These are phyloP conservation scores for Stenopsyche tienmushanensis DNA, from an alignment of 1,140 invertebrate genomes.

Conservation along the genomic window DNA sequence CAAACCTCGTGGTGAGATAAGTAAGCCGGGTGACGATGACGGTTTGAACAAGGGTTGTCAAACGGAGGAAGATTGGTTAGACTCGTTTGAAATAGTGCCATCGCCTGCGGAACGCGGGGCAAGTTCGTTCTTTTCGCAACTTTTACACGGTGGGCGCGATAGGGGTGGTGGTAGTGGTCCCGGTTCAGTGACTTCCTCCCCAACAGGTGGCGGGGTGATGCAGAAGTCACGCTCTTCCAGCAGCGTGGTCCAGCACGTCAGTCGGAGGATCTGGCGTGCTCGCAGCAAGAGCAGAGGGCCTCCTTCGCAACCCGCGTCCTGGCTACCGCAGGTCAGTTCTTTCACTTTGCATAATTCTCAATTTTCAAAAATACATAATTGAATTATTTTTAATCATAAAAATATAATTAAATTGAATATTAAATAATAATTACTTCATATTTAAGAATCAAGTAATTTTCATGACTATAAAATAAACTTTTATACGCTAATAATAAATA, in stretches of 20 bases:
- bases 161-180: slow-evolving; percentile 52
- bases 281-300: slow-evolving; percentile 77
- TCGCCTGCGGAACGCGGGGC: slow-evolving; percentile 45
- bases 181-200: slow-evolving; percentile 52
- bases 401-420: not conserved
- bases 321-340: slow-evolving; percentile 81
- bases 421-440: no score
- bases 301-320: slow-evolving; percentile 56
- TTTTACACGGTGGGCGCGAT: slow-evolving; percentile 49
- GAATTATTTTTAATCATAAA: not conserved
- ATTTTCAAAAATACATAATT: not conserved
- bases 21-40: slow-evolving; percentile 70
- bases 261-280: slow-evolving; percentile 79
- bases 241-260: slow-evolving; percentile 80
- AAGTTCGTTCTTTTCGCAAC: slow-evolving; percentile 43
- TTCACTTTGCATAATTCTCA: slow-evolving; percentile 4
- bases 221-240: slow-evolving; percentile 86
- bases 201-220: slow-evolving; percentile 67
- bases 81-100: slow-evolving; percentile 51
- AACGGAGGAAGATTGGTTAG: slow-evolving; percentile 72
- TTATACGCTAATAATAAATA: no score
- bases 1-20: slow-evolving; percentile 74
- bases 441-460: no score
- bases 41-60: slow-evolving; percentile 71
- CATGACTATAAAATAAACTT: no score